phyloP scores from a whole-genome alignment of 2,797 vertebrate species.

The Lophius americanus region DNA sequence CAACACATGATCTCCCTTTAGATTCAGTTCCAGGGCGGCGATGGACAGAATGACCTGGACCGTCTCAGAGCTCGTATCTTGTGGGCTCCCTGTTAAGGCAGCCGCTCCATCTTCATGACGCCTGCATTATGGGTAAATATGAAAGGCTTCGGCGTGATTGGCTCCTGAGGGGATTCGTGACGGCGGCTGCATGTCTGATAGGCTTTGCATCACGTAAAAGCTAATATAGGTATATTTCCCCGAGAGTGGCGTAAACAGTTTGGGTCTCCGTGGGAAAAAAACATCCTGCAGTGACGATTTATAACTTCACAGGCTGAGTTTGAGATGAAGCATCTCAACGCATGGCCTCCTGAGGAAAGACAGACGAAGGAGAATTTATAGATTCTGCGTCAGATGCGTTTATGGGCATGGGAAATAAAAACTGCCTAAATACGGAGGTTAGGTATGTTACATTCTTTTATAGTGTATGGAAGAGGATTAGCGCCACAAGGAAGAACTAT shows the following conservation, averaged over 20 bases:
- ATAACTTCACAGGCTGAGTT: background rate
- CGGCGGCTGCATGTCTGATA: constrained; percentile 22
- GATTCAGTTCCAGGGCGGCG: constrained; percentile 33
- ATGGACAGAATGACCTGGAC: constrained; percentile 23
- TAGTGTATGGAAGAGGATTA: too few species aligned
- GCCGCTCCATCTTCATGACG: constrained; percentile 51
- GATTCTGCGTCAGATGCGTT: background rate
- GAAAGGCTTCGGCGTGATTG: constrained; percentile 43
- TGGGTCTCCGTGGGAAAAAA: constrained; percentile 8
- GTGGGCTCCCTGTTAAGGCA: background rate
- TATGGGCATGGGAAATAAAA: background rate
- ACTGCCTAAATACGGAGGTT: too few species aligned
- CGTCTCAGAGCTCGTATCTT: constrained; percentile 60
- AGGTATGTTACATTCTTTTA: too few species aligned
- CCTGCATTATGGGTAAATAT: constrained; percentile 55
- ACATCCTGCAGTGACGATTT: constrained; percentile 27
- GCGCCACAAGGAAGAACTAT: too few species aligned
- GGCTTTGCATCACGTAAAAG: constrained; percentile 18
- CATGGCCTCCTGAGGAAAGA: background rate
- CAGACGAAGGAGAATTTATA: constrained; percentile 2
- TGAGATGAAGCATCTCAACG: background rate
- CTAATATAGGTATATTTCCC: constrained; percentile 7
- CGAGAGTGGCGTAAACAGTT: constrained; percentile 4
- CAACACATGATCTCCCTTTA: constrained; percentile 65
- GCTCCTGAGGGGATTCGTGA: constrained; percentile 41